phyloP scores from a whole-genome alignment of 2,113 vertebrate genomes.

The Vidua chalybeata region DNA sequence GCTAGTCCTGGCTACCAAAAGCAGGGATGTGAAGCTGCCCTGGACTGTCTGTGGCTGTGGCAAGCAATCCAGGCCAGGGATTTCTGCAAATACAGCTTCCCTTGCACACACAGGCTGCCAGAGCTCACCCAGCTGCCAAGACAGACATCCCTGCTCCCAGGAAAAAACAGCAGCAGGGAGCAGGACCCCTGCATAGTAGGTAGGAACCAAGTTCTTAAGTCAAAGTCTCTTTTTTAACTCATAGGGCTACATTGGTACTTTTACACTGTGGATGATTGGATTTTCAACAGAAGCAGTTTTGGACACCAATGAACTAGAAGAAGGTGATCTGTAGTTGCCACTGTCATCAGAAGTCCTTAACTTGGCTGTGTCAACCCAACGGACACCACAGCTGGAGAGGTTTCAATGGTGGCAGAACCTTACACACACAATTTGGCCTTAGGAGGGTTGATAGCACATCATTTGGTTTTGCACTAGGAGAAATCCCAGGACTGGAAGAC shows the following conservation, averaged over 20 bases:
- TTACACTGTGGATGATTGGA: too few species aligned
- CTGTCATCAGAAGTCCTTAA: not conserved
- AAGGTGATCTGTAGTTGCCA: not conserved
- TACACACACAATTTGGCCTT: not conserved
- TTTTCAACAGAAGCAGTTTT: not conserved
- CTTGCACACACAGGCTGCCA: not conserved
- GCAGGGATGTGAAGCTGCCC: not conserved
- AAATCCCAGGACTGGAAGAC: not conserved
- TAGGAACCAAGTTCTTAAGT: not conserved
- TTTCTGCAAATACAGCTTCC: not conserved
- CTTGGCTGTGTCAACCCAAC: not conserved
- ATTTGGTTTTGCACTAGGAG: not conserved
- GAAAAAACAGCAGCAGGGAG: not conserved
- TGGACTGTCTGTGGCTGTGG: accelerated
- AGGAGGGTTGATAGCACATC: not conserved
- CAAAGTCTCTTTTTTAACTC: not conserved
- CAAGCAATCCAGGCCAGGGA: not conserved
- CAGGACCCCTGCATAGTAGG: not conserved
- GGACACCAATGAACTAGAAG: accelerated
- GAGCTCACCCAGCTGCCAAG: not conserved
- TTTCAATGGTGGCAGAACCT: not conserved
- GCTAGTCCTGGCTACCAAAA: not conserved
- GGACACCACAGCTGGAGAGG: not conserved
- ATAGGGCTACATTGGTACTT: not conserved
- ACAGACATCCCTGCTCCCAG: not conserved